Evolutionary conservation across 2,888 invertebrate genomes (phyloP), one percentile per base, ranked within the genome.

Genomic region (Agrotis segetum): DNA sequence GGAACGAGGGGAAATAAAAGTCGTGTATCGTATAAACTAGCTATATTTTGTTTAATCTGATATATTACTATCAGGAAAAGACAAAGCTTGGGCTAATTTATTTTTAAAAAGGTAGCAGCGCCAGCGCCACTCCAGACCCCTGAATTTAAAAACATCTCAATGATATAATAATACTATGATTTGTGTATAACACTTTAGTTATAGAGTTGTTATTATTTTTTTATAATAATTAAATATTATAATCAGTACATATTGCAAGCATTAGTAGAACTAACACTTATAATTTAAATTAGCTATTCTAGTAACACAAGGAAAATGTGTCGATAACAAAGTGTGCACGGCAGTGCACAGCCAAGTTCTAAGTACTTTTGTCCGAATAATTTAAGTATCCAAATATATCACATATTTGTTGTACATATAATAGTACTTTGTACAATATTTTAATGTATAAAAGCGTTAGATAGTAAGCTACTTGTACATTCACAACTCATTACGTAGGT

Each of bases 11-110:
- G 50, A 86, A 94, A 91, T 92, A 79, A 94, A 94, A 94, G 77
- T 83, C 89, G 66, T 82, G 79, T 89, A n/a, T 85, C 79, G 77
- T 89, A 72, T 77, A 73, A 89, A 88, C 88, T 90, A 86, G 87
- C 82, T 86, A 55, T 89, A 85, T 88, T 40, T 85, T 98, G 97
- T 97, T 97, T 89, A 67, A 96, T 97, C 78, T 98, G 91, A 97
- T 98, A 73, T 53, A 95, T 95, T 74, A 97, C 91, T 97, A 97
- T 86, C 97, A 97, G 89, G 97, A 82, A 74, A 95, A 85, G 97
- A 71, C 85, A 87, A 84, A 97, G 83, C 97, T 97, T 91, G 96
- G 97, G 87, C 97, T 97, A 77, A 97, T 98, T 79, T 81, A 64
- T 92, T 97, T 17, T 53, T 29, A 68, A 71, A 97, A 89, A 79